Base-by-base conservation (phyloP, 2,113 vertebrate species). In the Ctenodactylus gundi region DNA sequence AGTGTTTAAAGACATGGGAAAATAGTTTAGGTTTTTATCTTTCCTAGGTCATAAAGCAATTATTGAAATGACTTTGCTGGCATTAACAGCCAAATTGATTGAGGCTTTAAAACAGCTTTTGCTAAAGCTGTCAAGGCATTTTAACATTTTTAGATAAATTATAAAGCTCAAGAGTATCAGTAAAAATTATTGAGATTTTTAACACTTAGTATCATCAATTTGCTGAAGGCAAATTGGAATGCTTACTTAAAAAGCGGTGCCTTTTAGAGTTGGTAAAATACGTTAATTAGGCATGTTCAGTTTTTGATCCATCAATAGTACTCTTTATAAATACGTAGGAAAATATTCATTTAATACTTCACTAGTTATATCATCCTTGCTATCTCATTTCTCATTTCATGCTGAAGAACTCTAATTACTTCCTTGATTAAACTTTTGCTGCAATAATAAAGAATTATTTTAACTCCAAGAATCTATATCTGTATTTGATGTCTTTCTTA, bases 281-380 rank as follows among this genome's bases (percentile, higher is more conserved):
- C 41, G 81, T 91, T 91, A 91, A 94, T 91, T 95, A 90, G 34
- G n/a, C 92, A 36, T 88, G 86, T 77, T 90, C 15, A 49, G 31
- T 85, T 94, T 73, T 93, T 96, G 65, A 94, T 36, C 25, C 41
- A 88, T 87, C 93, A 94, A 65, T 85, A 36, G 21, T 93, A 9
- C 88, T 85, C 78, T 94, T 96, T 93, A 88, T 76, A 82, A 92
- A 95, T 93, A 93, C 15, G 41, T 49, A 62, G 20, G 44, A 46
- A 95, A 94, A 95, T 93, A 95, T 55, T 94, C 86, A 96, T 96
- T 97, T 95, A 95, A 88, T 95, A 93, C 86, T 91, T 94, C 78
- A 86, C 41, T 70, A 81, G 55, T 85, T 97, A 96, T 88, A 85
- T 89, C 36, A 4, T 68, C 36, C 36, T 94, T 95, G 25, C 39